Conservation (phyloP, 2,113 vertebrate genomes). For the Hassar affinis region DNA sequence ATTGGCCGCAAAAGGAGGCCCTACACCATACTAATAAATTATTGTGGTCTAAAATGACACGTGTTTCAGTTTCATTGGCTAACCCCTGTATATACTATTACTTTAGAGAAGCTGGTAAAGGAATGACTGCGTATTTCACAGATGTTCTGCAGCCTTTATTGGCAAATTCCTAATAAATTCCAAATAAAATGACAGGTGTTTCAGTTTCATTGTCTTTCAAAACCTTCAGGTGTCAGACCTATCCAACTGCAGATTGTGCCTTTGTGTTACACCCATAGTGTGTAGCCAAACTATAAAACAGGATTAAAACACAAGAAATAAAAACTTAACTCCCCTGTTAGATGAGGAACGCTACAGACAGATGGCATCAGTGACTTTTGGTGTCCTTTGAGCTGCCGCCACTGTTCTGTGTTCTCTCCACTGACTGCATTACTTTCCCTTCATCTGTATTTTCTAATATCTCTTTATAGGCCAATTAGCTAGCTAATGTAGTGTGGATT, state of each 20-base stretch:
- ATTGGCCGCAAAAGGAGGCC: no score
- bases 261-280: neutral
- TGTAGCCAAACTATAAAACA: neutral
- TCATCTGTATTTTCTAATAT: slow-evolving; percentile 15
- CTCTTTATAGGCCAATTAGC: slow-evolving; percentile 22
- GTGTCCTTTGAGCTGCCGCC: neutral
- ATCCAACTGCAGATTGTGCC: neutral
- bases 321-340: neutral
- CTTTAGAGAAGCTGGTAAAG: no score
- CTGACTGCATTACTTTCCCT: neutral
- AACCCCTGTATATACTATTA: no score
- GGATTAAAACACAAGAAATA: neutral
- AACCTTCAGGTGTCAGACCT: neutral
- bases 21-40: no score
- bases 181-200: no score
- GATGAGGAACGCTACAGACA: neutral
- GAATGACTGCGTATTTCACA: no score
- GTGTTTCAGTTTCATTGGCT: no score
- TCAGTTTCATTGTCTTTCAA: no score
- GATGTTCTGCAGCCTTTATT: no score
- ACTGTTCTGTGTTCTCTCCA: neutral
- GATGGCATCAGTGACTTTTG: neutral
- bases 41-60: no score
- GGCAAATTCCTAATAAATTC: no score
- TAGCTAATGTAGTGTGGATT: slow-evolving; percentile 27